Evolutionary conservation across 2,113 vertebrate genomes (phyloP), one percentile per base, ranked within the genome.

Genomic region (Pedetes capensis): DNA sequence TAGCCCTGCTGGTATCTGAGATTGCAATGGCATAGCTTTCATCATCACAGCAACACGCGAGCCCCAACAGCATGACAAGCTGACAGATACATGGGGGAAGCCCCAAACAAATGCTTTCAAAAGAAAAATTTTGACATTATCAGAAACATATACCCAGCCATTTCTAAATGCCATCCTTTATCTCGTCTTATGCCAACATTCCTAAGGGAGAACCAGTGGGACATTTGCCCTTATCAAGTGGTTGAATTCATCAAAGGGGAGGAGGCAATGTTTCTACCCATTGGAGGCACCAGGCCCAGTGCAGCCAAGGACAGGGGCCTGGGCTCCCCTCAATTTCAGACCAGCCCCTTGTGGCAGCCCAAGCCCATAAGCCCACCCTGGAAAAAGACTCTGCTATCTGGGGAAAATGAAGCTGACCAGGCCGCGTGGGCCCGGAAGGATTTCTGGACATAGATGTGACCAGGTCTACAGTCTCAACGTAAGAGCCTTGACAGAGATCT

Each of bases 401-500:
- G 1, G 0, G 4, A 85, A 64, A 71, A 47, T 6, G 25, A 34
- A 87, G 18, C 0, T 42, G 34, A 66, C 51, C 29, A 4, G 34
- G 25, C 68, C 8, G 39, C 8, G 8, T 11, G 44, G 71, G n/a
- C 84, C 88, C 44, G 7, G 42, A 72, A 84, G 18, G 1, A 55
- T 61, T 76, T 71, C 68, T 64, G 27, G 47, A 17, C 55, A 22
- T 57, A 37, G 14, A 14, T 37, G 44, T 61, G 8, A 39, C 71
- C 29, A 5, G 0, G 0, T 32, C 42, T n/a, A n/a, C n/a, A n/a
- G n/a, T n/a, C n/a, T 44, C 42, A 34, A 49, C 27, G 13, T 0
- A 2, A 20, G 27, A 29, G 29, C 63, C 27, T 87, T 13, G 5
- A 22, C 18, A 49, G 39, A 74, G 42, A 42, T 16, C n/a, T 76